Conservation (phyloP, 2,797 vertebrate species). For the Gephyroberyx darwinii region DNA sequence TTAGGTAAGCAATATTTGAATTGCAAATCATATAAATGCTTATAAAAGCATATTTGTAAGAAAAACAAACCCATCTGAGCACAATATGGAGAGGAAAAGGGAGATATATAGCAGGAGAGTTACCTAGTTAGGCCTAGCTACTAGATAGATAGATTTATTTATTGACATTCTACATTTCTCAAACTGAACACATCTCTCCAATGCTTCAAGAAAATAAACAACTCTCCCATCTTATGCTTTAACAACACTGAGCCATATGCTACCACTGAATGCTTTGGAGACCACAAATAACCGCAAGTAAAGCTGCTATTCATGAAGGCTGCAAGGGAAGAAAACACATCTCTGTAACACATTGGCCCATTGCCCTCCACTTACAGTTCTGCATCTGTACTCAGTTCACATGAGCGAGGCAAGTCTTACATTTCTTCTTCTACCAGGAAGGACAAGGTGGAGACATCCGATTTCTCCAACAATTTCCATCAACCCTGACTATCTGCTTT, state of each 20-base stretch:
- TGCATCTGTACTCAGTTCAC: conserved; percentile 17
- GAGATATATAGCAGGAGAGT: too few species aligned
- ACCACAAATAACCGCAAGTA: conserved; percentile 37
- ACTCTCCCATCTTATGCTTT: conserved; percentile 21
- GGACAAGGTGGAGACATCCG: not conserved
- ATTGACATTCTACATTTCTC: too few species aligned
- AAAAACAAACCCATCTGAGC: too few species aligned
- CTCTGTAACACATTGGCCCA: conserved; percentile 27
- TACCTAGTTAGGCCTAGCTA: too few species aligned
- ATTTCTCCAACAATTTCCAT: too few species aligned
- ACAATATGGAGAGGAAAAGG: too few species aligned
- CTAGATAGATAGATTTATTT: too few species aligned
- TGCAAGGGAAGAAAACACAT: conserved; percentile 28
- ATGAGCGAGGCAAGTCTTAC: conserved; percentile 19
- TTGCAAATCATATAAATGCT: too few species aligned
- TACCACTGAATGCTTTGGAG: conserved; percentile 37
- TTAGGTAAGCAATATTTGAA: too few species aligned
- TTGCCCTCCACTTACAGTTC: conserved; percentile 33
- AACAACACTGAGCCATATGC: conserved; percentile 51
- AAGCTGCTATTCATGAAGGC: conserved; percentile 46
- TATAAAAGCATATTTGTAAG: too few species aligned
- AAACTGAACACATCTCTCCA: not conserved
- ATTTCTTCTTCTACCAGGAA: conserved; percentile 24
- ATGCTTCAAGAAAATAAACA: not conserved
- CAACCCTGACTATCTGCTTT: too few species aligned